phyloP scores from a whole-genome alignment of 2,113 vertebrate genomes.

The Orthochromis indermauri region DNA sequence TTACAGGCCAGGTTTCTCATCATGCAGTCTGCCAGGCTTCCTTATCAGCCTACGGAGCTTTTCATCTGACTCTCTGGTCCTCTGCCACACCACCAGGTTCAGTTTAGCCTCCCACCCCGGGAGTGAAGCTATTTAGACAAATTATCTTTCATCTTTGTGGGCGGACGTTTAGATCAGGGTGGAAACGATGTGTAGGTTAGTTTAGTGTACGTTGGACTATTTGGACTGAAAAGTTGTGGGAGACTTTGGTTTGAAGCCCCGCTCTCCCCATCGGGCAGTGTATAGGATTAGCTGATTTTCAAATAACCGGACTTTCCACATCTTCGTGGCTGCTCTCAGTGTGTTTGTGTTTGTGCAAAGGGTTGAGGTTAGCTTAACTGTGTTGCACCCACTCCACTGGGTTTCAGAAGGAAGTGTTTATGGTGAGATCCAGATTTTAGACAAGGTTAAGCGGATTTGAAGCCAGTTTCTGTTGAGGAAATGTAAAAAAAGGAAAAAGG shows the following conservation, averaged over 20 bases:
- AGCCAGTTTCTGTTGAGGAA: not conserved
- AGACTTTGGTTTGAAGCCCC: not conserved
- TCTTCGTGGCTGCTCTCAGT: not conserved
- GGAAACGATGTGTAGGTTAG: not conserved
- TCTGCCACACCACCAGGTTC: constrained; percentile 43
- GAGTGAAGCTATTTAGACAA: constrained; percentile 39
- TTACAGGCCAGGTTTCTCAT: constrained; percentile 47
- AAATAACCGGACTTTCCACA: not conserved
- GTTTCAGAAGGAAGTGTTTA: constrained; percentile 72
- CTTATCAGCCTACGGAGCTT: constrained; percentile 62
- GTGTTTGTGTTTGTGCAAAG: not conserved
- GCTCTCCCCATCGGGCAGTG: not conserved
- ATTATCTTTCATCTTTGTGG: constrained; percentile 51
- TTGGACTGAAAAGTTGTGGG: not conserved
- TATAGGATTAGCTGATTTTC: not conserved
- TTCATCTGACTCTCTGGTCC: constrained; percentile 59
- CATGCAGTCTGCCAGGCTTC: constrained; percentile 48
- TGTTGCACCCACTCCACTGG: constrained; percentile 13
- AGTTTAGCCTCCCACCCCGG: constrained; percentile 46
- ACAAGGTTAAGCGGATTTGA: not conserved
- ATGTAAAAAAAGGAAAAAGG: not conserved
- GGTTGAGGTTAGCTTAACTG: not conserved
- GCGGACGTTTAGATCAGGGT: constrained; percentile 27
- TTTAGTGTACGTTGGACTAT: not conserved
- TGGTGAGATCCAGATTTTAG: constrained; percentile 56